Base-by-base conservation (phyloP, 2,113 vertebrate genomes). In the Mirounga angustirostris region DNA sequence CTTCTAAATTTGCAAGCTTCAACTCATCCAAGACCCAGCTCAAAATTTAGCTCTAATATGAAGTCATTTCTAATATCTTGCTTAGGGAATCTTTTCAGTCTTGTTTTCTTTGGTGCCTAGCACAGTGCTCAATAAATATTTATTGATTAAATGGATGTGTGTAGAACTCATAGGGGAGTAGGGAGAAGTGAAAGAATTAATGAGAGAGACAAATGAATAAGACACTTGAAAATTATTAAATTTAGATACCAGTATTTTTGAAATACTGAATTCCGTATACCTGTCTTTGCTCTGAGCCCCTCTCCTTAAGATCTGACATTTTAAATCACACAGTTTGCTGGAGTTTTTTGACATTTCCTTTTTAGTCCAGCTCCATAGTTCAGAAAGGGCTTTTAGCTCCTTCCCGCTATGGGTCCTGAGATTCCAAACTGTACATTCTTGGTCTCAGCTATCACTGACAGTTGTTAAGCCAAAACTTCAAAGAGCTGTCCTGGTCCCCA, bases 21-120 rank as follows among this genome's bases (percentile, higher is more conserved):
- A 65, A 21, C 4, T 50, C 50, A 40, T 58, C 54, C 52, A 40
- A 83, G 40, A 76, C 22, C 82, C 16, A 85, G 19, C 10, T 92
- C 54, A 78, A 61, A 78, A 7, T n/a, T 83, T 52, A 92, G 54
- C 22, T 80, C 33, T 83, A 84, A 40, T 40, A 54, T 54, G 80
- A 84, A 97, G 56, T 63, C 52, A 91, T 80, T 91, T 91, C 56
- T 81, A 63, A 69, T 86, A 76, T 76, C 24, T 69, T 85, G 2
- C 59, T 76, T 92, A 71, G 40, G 15, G 26, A 52, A 97, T 87
- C 26, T 15, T 36, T 40, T 79, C 4, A 4, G 63, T 65, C 80
- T 93, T 91, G 56, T 54, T 88, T 83, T 89, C 61, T 94, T 58
- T 79, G 10, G 56, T 80, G 36, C 26, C 40, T 95, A 71, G 15